Evolutionary conservation across 1,140 invertebrate species (phyloP), one percentile per base, ranked within the genome.

Genomic region (Drosophila subpulchrella): DNA sequence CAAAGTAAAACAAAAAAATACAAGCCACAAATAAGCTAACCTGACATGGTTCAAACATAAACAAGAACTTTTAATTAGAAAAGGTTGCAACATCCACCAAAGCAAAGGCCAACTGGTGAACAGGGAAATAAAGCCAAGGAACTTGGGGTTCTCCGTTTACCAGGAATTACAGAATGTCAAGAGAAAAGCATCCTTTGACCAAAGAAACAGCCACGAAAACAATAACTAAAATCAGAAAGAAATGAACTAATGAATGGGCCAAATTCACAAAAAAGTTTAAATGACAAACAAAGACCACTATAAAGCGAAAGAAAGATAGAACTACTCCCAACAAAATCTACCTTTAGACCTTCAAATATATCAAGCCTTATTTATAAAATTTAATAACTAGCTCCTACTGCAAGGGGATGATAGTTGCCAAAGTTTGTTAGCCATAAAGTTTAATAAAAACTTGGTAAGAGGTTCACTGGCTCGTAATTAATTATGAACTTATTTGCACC

Each of bases 51-150:
- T 55, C 56, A 39, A 63, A 42, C 53, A 57, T 67, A 66, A 67
- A 79, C 54, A 62, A 56, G 67, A 82, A 82, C 78, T 82, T 82
- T 82, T 82, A 82, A 82, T 82, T 82, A 82, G 62, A 73, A 55
- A 39, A 58, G 62, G 55, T 80, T 34, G 39, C 51, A 24, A 8
- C 48, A 62, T n/a, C 15, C 62, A 47, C 62, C 42, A 46, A 38
- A 51, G 46, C 50, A 42, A 75, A 75, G 15, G 59, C 24, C 13
- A 51, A 60, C 41, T 44, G 24, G 11, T 12, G 44, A 41, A 55
- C 46, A 15, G 7, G 10, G 34, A 44, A 58, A 59, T 51, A 15
- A 38, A 30, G 38, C 4, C 68, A 59, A 58, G 42, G 24, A 73
- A 70, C 38, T 63, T 48, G 44, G 44, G 17, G 17, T 24, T 27